Percentiles rank a stretch among this genome's conserved stretches.
These are phyloP conservation scores for Melanophora roralis DNA, from an alignment of 2,888 invertebrate genomes.

Conservation along the genomic window DNA sequence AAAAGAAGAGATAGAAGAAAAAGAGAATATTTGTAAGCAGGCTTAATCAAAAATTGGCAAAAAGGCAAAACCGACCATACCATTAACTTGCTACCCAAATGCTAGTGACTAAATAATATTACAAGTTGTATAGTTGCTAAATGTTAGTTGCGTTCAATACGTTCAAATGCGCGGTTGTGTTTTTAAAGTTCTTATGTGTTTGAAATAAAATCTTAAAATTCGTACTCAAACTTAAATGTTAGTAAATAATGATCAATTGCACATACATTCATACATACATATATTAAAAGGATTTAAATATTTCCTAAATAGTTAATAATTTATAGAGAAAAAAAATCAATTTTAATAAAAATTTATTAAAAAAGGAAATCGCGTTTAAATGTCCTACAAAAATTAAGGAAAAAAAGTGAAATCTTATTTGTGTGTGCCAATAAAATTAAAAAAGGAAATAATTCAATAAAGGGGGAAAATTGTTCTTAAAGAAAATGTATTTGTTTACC, in stretches of 20 bases:
- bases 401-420: slow-evolving; percentile 39
- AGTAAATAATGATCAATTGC: slow-evolving; percentile 16
- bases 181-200: slow-evolving; percentile 13
- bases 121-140: slow-evolving; percentile 63
- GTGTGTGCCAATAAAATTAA: too few species aligned
- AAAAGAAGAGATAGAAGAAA: slow-evolving; percentile 36
- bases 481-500: slow-evolving; percentile 13
- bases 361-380: background rate
- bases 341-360: background rate
- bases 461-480: slow-evolving; percentile 28
- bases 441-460: slow-evolving; percentile 11
- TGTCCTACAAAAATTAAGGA: background rate
- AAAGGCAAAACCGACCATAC: slow-evolving; percentile 51
- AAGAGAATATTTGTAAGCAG: slow-evolving; percentile 17
- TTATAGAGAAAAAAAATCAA: too few species aligned
- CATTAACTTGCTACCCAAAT: slow-evolving; percentile 21
- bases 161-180: slow-evolving; percentile 71
- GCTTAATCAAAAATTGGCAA: slow-evolving; percentile 21
- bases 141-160: slow-evolving; percentile 72
- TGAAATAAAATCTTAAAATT: background rate
- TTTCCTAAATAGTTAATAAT: background rate
- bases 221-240: slow-evolving; percentile 11
- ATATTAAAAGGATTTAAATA: slow-evolving; percentile 26
- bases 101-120: slow-evolving; percentile 55
- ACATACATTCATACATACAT: background rate